Conservation (phyloP, 2,888 invertebrate species). For the Copidosoma aretas region DNA sequence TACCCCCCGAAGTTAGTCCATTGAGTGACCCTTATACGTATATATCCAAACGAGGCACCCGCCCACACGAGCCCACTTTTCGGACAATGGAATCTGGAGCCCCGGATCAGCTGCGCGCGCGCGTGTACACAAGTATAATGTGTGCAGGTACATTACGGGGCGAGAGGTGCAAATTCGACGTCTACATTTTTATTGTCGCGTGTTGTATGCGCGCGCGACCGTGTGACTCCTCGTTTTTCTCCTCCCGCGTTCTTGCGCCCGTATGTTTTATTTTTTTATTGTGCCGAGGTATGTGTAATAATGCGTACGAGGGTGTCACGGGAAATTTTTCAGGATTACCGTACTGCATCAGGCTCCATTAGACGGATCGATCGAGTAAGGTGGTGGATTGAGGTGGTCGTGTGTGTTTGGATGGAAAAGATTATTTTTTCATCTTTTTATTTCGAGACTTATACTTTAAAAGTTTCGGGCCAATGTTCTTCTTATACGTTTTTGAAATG, state of each 20-base stretch:
- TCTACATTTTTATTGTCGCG: too few relatives aligned
- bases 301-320: constrained; percentile 18
- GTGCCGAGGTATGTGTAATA: not conserved
- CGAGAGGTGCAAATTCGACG: not conserved
- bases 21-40: constrained; percentile 40
- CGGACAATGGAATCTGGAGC: constrained; percentile 32
- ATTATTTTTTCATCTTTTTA: too few relatives aligned
- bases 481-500: too few relatives aligned
- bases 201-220: too few relatives aligned
- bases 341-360: too few relatives aligned
- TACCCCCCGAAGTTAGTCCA: constrained; percentile 29
- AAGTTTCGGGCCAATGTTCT: too few relatives aligned
- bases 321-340: constrained; percentile 22
- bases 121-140: too few relatives aligned
- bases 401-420: too few relatives aligned
- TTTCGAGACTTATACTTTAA: too few relatives aligned
- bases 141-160: too few relatives aligned
- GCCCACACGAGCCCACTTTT: constrained; percentile 50
- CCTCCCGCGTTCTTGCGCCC: not conserved
- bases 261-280: not conserved
- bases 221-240: constrained; percentile 19
- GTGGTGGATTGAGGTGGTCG: too few relatives aligned
- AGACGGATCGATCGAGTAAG: too few relatives aligned
- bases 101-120: constrained; percentile 11
- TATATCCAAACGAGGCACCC: constrained; percentile 42